Conservation (phyloP, 1,140 invertebrate genomes). For the Panagrolaimus sp. region DNA sequence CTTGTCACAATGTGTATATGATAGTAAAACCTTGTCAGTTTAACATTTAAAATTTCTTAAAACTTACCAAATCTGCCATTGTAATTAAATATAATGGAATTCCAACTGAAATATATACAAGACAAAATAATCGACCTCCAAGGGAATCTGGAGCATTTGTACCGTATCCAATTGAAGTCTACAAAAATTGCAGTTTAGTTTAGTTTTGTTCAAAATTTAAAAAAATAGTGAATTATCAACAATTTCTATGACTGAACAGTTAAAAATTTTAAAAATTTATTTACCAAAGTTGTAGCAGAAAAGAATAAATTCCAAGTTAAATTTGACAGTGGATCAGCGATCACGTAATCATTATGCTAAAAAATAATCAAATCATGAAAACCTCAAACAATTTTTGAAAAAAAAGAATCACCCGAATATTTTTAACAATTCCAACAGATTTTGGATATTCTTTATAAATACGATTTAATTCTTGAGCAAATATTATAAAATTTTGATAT, state of each 20-base stretch:
- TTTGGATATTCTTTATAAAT: conserved; percentile 18
- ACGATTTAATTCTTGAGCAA: conserved; percentile 15
- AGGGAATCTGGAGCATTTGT: conserved; percentile 50
- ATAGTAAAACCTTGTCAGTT: too few species aligned
- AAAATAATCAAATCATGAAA: too few species aligned
- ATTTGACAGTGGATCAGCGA: conserved; percentile 35
- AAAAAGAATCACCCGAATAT: not conserved
- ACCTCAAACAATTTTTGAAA: not conserved
- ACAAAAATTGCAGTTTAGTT: conserved; percentile 1
- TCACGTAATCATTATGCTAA: conserved; percentile 18
- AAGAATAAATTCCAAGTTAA: conserved; percentile 58
- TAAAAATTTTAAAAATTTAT: too few species aligned
- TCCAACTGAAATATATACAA: conserved; percentile 53
- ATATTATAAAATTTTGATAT: not conserved
- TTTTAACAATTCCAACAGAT: conserved; percentile 14
- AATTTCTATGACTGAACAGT: too few species aligned
- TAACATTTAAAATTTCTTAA: too few species aligned
- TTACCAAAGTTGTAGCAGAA: conserved; percentile 53
- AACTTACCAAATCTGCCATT: conserved; percentile 55
- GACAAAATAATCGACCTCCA: conserved; percentile 52
- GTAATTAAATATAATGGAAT: conserved; percentile 58
- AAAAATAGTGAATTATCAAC: too few species aligned
- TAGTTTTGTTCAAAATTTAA: too few species aligned
- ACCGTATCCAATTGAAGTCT: conserved; percentile 45
- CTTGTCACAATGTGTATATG: too few species aligned